Conservation (phyloP, 2,797 vertebrate genomes). For the Choloepus didactylus region DNA sequence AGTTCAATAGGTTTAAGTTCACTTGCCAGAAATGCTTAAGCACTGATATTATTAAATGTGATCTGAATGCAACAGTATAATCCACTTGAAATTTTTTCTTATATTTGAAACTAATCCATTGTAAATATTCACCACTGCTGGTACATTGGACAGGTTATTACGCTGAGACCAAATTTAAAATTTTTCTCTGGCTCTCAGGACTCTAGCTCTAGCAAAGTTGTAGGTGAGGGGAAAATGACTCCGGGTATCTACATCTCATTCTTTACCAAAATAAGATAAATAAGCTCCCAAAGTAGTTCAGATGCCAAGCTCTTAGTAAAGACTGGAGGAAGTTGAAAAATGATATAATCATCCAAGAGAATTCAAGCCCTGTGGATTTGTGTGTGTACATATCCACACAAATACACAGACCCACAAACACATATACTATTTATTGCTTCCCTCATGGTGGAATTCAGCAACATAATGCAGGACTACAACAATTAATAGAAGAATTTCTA, state of each 20-base stretch:
- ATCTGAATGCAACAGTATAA: neutral
- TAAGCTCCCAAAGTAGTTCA: neutral
- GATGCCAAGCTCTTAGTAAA: neutral
- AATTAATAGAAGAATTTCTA: neutral
- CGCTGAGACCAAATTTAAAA: neutral
- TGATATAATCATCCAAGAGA: neutral
- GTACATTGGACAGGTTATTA: neutral
- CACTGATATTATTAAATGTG: neutral
- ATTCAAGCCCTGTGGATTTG: neutral
- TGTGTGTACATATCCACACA: neutral
- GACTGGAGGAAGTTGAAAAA: neutral
- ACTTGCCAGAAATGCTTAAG: neutral
- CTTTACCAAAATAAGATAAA: neutral
- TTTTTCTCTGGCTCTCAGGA: neutral
- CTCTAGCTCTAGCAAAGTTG: neutral
- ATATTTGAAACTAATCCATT: neutral
- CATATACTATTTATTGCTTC: neutral
- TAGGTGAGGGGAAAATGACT: neutral
- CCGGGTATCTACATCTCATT: neutral
- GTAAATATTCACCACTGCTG: neutral
- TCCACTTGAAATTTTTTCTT: neutral
- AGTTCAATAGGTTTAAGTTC: constrained; percentile 5
- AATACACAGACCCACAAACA: neutral
- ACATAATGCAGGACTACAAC: neutral
- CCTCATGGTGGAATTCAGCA: neutral